Evolutionary conservation across 2,888 invertebrate species (phyloP).

Genomic region (Drosophila borealis): DNA sequence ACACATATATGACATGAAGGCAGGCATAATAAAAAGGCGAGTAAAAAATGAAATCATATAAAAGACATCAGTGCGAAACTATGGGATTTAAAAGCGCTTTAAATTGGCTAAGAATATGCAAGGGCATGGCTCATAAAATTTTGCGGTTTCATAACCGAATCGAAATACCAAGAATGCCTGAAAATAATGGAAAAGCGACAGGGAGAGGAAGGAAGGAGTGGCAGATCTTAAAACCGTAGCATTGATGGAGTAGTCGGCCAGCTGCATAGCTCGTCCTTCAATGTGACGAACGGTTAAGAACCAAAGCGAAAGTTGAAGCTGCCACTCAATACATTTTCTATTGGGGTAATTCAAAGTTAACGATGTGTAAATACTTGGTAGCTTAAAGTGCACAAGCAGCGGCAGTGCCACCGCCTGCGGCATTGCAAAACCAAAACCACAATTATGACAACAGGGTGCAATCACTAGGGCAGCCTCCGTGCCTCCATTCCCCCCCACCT

Average conservation of each 20-base stretch:
- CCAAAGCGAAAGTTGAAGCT: slow-evolving; percentile 7
- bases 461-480: slow-evolving; percentile 20
- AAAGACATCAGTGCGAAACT: slow-evolving; percentile 75
- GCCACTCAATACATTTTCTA: slow-evolving; percentile 55
- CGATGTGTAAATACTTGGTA: slow-evolving; percentile 79
- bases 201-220: neutral
- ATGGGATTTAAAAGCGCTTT: slow-evolving; percentile 70
- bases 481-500: neutral
- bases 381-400: slow-evolving; percentile 57
- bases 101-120: slow-evolving; percentile 75
- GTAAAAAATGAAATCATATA: slow-evolving; percentile 71
- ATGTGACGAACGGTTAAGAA: slow-evolving; percentile 20
- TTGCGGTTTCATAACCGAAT: slow-evolving; percentile 61
- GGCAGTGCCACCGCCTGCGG: slow-evolving; percentile 3
- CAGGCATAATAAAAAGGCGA: slow-evolving; percentile 41
- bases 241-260: slow-evolving; percentile 30
- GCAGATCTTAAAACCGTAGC: slow-evolving; percentile 15
- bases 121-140: slow-evolving; percentile 71
- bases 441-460: slow-evolving; percentile 66
- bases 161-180: slow-evolving; percentile 34
- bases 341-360: slow-evolving; percentile 71
- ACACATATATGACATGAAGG: slow-evolving; percentile 28
- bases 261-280: slow-evolving; percentile 23
- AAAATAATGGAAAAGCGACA: slow-evolving; percentile 1
- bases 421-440: slow-evolving; percentile 42